Conservation (phyloP, 2,888 invertebrate species). For the Lumbricus terrestris region DNA sequence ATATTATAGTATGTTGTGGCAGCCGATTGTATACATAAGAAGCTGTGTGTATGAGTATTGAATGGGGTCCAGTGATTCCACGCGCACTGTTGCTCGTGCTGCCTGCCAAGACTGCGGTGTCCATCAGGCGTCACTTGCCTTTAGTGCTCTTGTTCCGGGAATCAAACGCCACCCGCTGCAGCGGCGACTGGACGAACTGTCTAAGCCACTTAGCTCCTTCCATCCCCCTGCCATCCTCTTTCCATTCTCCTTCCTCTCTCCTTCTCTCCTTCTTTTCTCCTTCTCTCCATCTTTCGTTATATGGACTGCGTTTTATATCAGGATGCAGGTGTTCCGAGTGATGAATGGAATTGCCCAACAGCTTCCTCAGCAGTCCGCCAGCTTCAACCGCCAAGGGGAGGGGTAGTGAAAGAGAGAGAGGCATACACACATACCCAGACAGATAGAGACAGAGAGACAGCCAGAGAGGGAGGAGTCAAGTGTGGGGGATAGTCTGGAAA, state of each 20-base stretch:
- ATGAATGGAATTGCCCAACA: not conserved
- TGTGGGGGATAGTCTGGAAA: not conserved
- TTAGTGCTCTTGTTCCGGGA: not conserved
- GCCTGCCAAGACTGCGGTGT: not conserved
- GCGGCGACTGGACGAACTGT: not conserved
- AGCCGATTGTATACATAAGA: not conserved
- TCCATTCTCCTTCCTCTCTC: too few species aligned
- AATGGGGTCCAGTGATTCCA: not conserved
- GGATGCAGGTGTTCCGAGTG: slow-evolving; percentile 12
- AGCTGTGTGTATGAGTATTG: not conserved
- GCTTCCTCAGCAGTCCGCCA: not conserved
- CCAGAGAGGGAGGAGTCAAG: not conserved
- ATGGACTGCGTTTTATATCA: slow-evolving; percentile 13
- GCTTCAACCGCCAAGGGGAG: not conserved
- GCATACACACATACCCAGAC: not conserved
- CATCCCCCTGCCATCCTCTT: too few species aligned
- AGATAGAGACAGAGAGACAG: not conserved
- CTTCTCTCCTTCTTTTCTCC: too few species aligned
- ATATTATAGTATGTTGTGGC: too few species aligned
- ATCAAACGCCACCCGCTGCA: not conserved
- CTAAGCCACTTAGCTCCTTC: slow-evolving; percentile 13
- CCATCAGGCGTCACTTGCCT: not conserved
- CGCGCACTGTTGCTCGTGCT: too few species aligned
- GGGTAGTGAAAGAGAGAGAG: not conserved
- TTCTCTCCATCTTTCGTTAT: not conserved